These are phyloP conservation scores for Xylota sylvarum DNA, from an alignment of 2,888 invertebrate species.

Conservation along the genomic window DNA sequence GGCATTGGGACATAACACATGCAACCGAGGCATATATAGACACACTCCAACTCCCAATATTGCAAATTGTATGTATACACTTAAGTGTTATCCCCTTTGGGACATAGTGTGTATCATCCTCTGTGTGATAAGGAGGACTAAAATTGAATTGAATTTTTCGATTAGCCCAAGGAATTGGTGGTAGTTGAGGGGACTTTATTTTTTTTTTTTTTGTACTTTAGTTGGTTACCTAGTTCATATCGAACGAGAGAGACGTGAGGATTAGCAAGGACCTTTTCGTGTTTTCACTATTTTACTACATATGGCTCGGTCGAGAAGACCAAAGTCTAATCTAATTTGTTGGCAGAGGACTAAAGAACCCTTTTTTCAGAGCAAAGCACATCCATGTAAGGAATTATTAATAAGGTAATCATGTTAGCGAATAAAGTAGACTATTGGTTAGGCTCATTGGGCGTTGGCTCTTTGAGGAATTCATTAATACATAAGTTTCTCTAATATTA, in stretches of 20 bases:
- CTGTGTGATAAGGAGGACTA: slow-evolving; percentile 25
- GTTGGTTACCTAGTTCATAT: slow-evolving; percentile 21
- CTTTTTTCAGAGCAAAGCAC: slow-evolving; percentile 2
- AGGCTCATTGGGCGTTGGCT: background rate
- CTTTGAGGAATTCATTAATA: slow-evolving; percentile 20
- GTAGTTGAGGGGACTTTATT: slow-evolving; percentile 45
- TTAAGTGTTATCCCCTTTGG: slow-evolving; percentile 40
- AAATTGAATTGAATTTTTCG: slow-evolving; percentile 74
- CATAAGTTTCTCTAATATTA: background rate
- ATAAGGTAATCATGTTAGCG: slow-evolving; percentile 38
- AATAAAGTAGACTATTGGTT: slow-evolving; percentile 1
- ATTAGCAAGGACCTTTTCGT: slow-evolving; percentile 13
- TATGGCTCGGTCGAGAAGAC: slow-evolving; percentile 6
- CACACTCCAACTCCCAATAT: slow-evolving; percentile 33
- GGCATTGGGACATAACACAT: slow-evolving; percentile 70
- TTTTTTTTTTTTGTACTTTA: slow-evolving; percentile 19
- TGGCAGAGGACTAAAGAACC: slow-evolving; percentile 13
- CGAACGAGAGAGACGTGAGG: background rate
- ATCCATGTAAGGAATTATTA: slow-evolving; percentile 39
- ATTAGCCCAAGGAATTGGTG: slow-evolving; percentile 46
- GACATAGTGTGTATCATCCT: slow-evolving; percentile 25
- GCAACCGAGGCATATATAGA: slow-evolving; percentile 30
- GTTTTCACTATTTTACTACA: background rate
- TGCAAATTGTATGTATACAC: slow-evolving; percentile 59
- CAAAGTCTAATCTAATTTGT: slow-evolving; percentile 35